Conservation (phyloP, 64 coral and sea anemone genomes). For the Montipora efflorescens region DNA sequence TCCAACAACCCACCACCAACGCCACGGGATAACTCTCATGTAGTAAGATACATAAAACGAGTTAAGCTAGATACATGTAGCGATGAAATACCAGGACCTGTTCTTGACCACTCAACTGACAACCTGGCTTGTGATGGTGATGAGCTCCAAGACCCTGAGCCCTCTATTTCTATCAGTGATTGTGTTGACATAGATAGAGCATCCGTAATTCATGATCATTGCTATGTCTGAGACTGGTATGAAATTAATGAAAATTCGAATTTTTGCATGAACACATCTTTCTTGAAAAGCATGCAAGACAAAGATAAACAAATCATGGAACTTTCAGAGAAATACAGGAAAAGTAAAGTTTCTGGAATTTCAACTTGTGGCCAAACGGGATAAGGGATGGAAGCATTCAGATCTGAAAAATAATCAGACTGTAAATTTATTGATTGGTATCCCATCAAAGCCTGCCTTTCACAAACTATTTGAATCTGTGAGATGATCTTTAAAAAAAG, state of each 20-base stretch:
- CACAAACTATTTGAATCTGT: slow-evolving; percentile 72
- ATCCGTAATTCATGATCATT: slow-evolving; percentile 75
- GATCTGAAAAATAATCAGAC: slow-evolving; percentile 66
- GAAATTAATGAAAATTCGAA: slow-evolving; percentile 52
- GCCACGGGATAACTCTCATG: slow-evolving; percentile 52
- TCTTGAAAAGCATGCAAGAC: slow-evolving; percentile 58
- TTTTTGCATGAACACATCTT: slow-evolving; percentile 63
- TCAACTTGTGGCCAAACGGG: slow-evolving; percentile 62
- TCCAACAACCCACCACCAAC: slow-evolving; percentile 56
- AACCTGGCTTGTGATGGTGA: slow-evolving; percentile 53
- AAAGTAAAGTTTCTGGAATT: slow-evolving; percentile 48
- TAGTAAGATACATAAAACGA: slow-evolving; percentile 50
- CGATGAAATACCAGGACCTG: slow-evolving; percentile 49
- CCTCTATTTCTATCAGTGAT: slow-evolving; percentile 43
- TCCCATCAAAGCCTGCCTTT: slow-evolving; percentile 70
- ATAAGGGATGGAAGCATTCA: slow-evolving; percentile 55
- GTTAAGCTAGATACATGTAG: slow-evolving; percentile 32
- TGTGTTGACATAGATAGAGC: slow-evolving; percentile 32
- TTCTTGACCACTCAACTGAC: slow-evolving; percentile 54
- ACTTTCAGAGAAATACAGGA: slow-evolving; percentile 65
- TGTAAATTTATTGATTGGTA: slow-evolving; percentile 60
- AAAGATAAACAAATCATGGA: slow-evolving; percentile 54
- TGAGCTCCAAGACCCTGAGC: slow-evolving; percentile 57
- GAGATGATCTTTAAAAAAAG: slow-evolving; percentile 67
- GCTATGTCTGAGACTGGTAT: slow-evolving; percentile 62